Evolutionary conservation across 1,140 invertebrate genomes (phyloP).

Genomic region (Drosophila prosaltans): DNA sequence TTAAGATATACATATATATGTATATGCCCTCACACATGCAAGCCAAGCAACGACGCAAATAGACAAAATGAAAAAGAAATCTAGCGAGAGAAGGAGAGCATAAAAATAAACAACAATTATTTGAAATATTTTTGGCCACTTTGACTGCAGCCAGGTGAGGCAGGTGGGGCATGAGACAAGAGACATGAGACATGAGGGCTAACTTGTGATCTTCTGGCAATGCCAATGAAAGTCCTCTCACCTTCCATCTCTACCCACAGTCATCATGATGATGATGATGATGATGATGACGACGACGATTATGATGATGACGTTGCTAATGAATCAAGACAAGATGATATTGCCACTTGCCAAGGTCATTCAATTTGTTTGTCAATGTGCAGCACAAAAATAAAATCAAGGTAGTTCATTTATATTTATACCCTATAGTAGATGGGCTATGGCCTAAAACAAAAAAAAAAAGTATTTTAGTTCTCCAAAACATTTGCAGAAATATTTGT

Average conservation of each 20-base stretch:
- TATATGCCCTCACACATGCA: constrained; percentile 16
- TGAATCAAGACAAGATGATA: constrained; percentile 59
- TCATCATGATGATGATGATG: background rate
- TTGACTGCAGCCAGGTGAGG: constrained; percentile 49
- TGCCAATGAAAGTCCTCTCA: constrained; percentile 58
- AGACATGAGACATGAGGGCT: constrained; percentile 40
- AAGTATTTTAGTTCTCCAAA: background rate
- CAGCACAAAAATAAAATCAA: constrained; percentile 63
- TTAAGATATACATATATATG: too few relatives aligned
- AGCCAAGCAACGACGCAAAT: constrained; percentile 58
- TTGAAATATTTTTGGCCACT: constrained; percentile 46
- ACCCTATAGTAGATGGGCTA: constrained; percentile 10
- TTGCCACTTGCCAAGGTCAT: constrained; percentile 63
- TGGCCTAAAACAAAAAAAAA: background rate
- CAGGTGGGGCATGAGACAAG: constrained; percentile 27
- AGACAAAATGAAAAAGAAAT: constrained; percentile 30
- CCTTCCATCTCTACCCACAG: constrained; percentile 5
- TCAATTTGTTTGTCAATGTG: constrained; percentile 63
- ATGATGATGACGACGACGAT: background rate
- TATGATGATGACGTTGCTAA: constrained; percentile 63
- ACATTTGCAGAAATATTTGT: too few relatives aligned
- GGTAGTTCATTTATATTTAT: constrained; percentile 52
- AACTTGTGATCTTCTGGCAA: constrained; percentile 68
- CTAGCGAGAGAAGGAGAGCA: background rate
- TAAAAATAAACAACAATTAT: constrained; percentile 26